Evolutionary conservation across 2,113 vertebrate species (phyloP).

Genomic region (Cryptomyrus ogoouensis): DNA sequence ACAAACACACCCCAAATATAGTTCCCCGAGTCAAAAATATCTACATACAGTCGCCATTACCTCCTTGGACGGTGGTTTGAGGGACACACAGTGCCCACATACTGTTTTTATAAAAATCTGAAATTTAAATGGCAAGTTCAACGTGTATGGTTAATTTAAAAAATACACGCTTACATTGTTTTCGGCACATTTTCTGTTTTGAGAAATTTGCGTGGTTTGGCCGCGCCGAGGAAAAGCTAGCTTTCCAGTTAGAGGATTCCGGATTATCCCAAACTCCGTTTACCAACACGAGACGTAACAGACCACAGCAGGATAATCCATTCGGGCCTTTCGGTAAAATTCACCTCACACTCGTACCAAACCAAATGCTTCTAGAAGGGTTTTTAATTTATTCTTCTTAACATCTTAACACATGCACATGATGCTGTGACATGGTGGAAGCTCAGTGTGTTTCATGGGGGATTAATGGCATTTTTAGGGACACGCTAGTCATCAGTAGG

Average conservation of each 20-base stretch:
- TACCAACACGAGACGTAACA: background rate
- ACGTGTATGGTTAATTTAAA: background rate
- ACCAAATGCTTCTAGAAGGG: background rate
- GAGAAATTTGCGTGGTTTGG: background rate
- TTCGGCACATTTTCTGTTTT: background rate
- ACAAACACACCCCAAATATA: background rate
- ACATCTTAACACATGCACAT: background rate
- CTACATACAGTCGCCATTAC: background rate
- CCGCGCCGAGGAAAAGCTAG: background rate
- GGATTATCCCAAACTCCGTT: background rate
- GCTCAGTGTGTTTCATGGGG: background rate
- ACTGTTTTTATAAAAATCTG: background rate
- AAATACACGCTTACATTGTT: background rate
- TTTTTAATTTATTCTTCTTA: background rate
- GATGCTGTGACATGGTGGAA: background rate
- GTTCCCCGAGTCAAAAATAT: background rate
- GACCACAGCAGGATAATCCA: background rate
- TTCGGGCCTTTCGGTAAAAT: background rate
- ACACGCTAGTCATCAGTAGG: background rate
- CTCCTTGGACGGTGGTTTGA: background rate
- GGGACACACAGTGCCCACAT: background rate
- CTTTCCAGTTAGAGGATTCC: background rate
- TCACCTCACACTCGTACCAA: background rate
- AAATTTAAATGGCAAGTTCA: background rate
- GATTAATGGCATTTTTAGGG: background rate